Base-by-base conservation (phyloP, 2,797 vertebrate genomes). In the Avahi laniger region DNA sequence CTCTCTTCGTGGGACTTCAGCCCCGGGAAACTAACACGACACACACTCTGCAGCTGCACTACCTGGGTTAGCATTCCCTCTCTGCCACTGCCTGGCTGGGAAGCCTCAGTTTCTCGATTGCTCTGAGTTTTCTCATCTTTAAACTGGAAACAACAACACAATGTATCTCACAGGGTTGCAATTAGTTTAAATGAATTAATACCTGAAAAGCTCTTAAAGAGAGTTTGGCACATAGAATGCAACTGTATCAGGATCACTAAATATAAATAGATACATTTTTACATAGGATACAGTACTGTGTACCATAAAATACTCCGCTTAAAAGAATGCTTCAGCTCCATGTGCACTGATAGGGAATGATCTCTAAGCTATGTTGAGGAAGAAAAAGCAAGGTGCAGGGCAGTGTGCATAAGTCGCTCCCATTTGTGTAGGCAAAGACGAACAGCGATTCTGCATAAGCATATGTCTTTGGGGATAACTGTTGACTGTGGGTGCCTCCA, bases 351-450 rank as follows among this genome's bases (percentile, higher is more conserved):
- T 7, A 43, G 0, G 35, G 43, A 43, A 41, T 38, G n/a, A 76
- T 26, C 5, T 14, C 69, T 28, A 46, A 18, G 35, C 10, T 7
- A 12, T 9, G 28, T 8, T 2, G 28, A 54, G 50, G 50, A 75
- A 30, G 14, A 33, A 30, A 50, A 24, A 61, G 24, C 65, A 30
- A 59, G 17, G 12, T 2, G 15, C 15, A 17, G 7, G 22, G 46
- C 9, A 15, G 3, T 4, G 1, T 30, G 1, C 0, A 0, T 11
- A 17, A 14, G 70, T 5, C 0, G 18, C 41, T 28, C 4, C 12
- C 57, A 1, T 2, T 7, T 15, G 12, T 1, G 0, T 0, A 69
- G 15, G 33, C 24, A 63, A 33, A 33, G 85, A 18, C 1, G 10
- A 17, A 26, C 5, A 41, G 41, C 41, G 41, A 41, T 41, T 41